phyloP scores from a whole-genome alignment of 2,888 invertebrate genomes.

The Stegophylla sp. region DNA sequence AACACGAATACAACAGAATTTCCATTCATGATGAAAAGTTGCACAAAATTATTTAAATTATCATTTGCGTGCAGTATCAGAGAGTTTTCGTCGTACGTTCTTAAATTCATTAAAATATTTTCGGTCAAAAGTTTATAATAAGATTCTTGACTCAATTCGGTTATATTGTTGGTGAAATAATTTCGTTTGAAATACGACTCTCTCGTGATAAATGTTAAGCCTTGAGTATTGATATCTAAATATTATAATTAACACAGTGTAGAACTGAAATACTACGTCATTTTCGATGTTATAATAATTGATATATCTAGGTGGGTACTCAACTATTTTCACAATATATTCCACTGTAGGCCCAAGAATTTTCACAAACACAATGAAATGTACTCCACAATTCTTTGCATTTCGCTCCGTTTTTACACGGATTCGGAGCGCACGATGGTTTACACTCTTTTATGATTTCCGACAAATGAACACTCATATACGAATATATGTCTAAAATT shows the following conservation, averaged over 20 bases:
- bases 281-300: no score
- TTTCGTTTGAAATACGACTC: conserved; percentile 82
- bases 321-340: conserved; percentile 87
- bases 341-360: conserved; percentile 91
- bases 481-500: conserved; percentile 88
- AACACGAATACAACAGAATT: conserved; percentile 83
- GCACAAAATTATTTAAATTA: conserved; percentile 90
- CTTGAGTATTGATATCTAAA: conserved; percentile 88
- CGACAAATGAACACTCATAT: conserved; percentile 88
- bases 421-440: conserved; percentile 92
- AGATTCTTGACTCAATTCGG: conserved; percentile 70
- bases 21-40: conserved; percentile 81
- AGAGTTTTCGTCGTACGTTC: conserved; percentile 83
- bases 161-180: conserved; percentile 72
- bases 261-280: conserved; percentile 5
- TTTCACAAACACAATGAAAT: conserved; percentile 90
- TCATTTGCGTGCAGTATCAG: conserved; percentile 90
- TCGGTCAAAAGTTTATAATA: conserved; percentile 79
- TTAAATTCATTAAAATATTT: conserved; percentile 84
- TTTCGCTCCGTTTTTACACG: conserved; percentile 87
- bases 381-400: conserved; percentile 92
- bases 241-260: conserved; percentile 60
- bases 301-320: conserved; percentile 31
- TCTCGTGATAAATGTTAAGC: conserved; percentile 83
- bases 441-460: conserved; percentile 93